Base-by-base conservation (phyloP, 2,797 vertebrate genomes). In the Ctenosaura bakeri region DNA sequence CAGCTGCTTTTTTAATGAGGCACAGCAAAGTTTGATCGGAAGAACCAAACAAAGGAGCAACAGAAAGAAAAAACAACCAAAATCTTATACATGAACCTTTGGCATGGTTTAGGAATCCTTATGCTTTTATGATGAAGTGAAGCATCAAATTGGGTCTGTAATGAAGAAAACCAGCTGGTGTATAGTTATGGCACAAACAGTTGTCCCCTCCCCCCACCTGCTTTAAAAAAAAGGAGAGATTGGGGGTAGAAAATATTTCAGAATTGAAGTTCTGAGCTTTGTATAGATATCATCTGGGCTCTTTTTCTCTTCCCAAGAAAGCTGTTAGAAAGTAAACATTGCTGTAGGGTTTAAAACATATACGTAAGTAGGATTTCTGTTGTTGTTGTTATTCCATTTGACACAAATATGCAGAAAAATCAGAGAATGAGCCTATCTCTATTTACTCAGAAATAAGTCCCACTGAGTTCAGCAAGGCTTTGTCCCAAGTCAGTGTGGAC, bases 161-260 rank as follows among this genome's bases (percentile, higher is more conserved):
- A 88, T 46, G 90, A 92, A 93, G 93, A 94, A 94, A 95, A 92
- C 92, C 88, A 93, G 88, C 85, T 79, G 91, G 92, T 89, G 62
- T 78, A 16, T 50, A 86, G 78, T 85, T 52, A 18, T 66, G 88
- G 81, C 20, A 2, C 81, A 92, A 86, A 92, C 64, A 16, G 24
- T 56, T 89, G 59, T 56, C 35, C n/a, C 50, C 14, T 4, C 26
- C 10, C 32, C 20, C 32, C 14, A n/a, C n/a, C 83, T 92, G 89
- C 88, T 88, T 13, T 78, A 88, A 46, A 29, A 4, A 83, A n/a
- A 54, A 6, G 26, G 80, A 62, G 54, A 35, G 13, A 85, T 46
- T 84, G 86, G 90, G 87, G 38, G 38, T 54, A 35, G 77, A 56
- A 92, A 91, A 80, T 76, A 88, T 26, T 52, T 74, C 54, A 86